These are phyloP conservation scores for Morus bassanus DNA, from an alignment of 2,797 vertebrate genomes.

Conservation along the genomic window DNA sequence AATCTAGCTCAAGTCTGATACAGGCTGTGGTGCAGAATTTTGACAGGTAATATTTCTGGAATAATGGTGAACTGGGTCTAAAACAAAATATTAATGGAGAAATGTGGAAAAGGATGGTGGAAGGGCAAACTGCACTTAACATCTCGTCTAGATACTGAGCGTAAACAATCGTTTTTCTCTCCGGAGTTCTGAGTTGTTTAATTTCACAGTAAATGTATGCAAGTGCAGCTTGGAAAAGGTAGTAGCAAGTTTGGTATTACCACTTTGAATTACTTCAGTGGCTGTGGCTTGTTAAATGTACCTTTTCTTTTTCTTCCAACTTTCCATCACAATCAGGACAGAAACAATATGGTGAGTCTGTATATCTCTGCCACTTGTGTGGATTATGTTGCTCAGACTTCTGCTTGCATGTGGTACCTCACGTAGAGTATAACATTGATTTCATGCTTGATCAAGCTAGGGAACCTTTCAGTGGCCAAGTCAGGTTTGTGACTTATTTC, in stretches of 20 bases:
- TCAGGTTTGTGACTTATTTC: not conserved
- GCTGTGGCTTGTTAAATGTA: conserved; percentile 53
- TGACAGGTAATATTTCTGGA: not conserved
- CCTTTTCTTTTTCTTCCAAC: conserved; percentile 78
- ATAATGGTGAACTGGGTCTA: not conserved
- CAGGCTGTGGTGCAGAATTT: not conserved
- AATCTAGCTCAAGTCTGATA: not conserved
- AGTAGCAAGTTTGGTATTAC: not conserved
- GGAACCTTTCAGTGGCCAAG: conserved; percentile 13
- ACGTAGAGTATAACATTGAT: not conserved
- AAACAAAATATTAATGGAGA: not conserved
- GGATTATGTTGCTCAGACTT: conserved; percentile 38
- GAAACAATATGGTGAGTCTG: conserved; percentile 98
- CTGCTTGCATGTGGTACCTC: conserved; percentile 56
- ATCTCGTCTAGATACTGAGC: not conserved
- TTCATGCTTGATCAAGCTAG: not conserved
- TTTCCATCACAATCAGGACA: conserved; percentile 94
- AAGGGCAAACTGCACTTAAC: not conserved
- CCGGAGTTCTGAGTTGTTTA: not conserved
- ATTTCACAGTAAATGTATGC: not conserved
- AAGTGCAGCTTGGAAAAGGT: not conserved
- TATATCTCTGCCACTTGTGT: conserved; percentile 45
- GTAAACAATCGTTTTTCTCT: not conserved
- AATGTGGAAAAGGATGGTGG: not conserved
- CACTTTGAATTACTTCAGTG: not conserved